Conservation (phyloP, 2,888 invertebrate genomes). For the Caenorhabditis zanzibari region DNA sequence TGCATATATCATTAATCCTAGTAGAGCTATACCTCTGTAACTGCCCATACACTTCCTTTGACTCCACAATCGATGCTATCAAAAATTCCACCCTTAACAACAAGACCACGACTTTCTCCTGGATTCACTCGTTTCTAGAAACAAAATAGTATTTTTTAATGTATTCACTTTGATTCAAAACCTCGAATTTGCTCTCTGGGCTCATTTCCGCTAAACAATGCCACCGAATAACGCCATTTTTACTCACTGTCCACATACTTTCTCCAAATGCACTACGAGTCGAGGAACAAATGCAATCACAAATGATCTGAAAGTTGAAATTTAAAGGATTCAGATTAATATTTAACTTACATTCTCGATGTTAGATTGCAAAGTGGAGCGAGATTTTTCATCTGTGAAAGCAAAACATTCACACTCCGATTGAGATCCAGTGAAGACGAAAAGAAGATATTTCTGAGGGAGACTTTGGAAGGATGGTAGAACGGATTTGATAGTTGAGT, state of each 20-base stretch:
- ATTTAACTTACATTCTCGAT: slow-evolving; percentile 37
- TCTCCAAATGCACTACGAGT: slow-evolving; percentile 43
- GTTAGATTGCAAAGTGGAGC: slow-evolving; percentile 12
- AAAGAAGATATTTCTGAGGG: slow-evolving; percentile 60
- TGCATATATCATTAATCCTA: not conserved
- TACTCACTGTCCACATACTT: slow-evolving; percentile 54
- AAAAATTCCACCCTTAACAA: slow-evolving; percentile 60
- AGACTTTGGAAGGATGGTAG: slow-evolving; percentile 47
- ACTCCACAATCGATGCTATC: slow-evolving; percentile 64
- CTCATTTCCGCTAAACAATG: slow-evolving; percentile 61
- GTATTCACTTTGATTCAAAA: not conserved
- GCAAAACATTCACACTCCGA: slow-evolving; percentile 38
- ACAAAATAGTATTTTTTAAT: not conserved
- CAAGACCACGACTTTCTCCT: slow-evolving; percentile 39
- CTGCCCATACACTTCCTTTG: slow-evolving; percentile 63
- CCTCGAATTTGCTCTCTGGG: slow-evolving; percentile 50
- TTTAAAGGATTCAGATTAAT: not conserved
- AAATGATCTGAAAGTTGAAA: slow-evolving; percentile 34
- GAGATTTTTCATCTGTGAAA: slow-evolving; percentile 57
- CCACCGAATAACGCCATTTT: slow-evolving; percentile 50
- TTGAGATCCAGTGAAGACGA: slow-evolving; percentile 34
- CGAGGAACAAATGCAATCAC: slow-evolving; percentile 23
- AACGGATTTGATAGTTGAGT: slow-evolving; percentile 24
- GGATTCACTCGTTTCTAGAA: slow-evolving; percentile 35
- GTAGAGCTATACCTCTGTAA: slow-evolving; percentile 49